Percentiles rank a stretch among this genome's conserved stretches.
These are phyloP conservation scores for Sepiola atlantica DNA, from an alignment of 2,888 invertebrate genomes.

Conservation along the genomic window DNA sequence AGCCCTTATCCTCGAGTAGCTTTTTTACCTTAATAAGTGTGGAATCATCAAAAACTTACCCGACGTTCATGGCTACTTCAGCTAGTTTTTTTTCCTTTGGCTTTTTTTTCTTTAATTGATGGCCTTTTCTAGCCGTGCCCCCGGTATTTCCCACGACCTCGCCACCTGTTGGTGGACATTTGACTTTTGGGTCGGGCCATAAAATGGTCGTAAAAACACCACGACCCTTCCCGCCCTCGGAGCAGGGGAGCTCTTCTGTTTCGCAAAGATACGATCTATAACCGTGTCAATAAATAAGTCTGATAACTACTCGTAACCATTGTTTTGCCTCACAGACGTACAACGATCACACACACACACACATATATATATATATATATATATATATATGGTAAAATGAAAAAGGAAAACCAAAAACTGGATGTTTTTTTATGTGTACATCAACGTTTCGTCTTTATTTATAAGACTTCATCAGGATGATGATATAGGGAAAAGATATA, in stretches of 20 bases:
- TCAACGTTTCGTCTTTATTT: too few relatives aligned
- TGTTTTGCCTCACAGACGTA: too few relatives aligned
- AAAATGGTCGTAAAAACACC: background rate
- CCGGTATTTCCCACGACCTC: background rate
- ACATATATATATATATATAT: background rate
- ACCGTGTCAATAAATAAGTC: background rate
- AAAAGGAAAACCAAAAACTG: too few relatives aligned
- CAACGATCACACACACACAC: background rate
- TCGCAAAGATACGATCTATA: background rate
- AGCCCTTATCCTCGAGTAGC: too few relatives aligned
- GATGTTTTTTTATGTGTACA: too few relatives aligned
- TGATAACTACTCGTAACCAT: background rate
- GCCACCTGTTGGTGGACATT: background rate
- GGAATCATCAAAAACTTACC: too few relatives aligned
- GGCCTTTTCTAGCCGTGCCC: background rate
- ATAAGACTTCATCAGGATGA: too few relatives aligned
- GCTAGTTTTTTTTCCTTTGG: background rate
- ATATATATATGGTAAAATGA: too few relatives aligned
- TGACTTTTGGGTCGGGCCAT: background rate
- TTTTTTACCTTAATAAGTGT: too few relatives aligned
- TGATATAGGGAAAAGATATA: too few relatives aligned
- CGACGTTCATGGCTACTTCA: too few relatives aligned
- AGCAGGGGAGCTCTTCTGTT: background rate
- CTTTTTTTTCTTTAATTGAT: background rate
- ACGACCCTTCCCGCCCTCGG: background rate